Conservation (phyloP, 2,888 invertebrate species). For the Salpingus planirostris region DNA sequence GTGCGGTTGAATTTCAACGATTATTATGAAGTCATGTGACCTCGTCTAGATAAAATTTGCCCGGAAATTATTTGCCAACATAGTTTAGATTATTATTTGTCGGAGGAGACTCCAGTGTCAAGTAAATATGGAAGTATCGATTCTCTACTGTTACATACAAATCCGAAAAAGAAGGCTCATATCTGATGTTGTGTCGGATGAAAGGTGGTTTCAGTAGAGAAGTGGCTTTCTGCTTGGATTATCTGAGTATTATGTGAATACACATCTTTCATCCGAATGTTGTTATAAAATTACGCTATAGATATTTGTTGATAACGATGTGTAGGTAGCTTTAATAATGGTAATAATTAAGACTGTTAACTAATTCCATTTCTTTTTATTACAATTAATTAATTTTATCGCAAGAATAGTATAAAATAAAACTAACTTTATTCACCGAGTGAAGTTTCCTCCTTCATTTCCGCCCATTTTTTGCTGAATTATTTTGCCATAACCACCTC, state of each 20-base stretch:
- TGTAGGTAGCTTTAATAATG: not conserved
- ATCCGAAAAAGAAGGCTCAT: conserved; percentile 32
- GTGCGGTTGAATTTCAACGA: conserved; percentile 93
- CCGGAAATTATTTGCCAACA: no score
- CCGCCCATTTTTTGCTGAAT: conserved; percentile 79
- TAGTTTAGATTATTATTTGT: conserved; percentile 1
- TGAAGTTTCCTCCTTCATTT: no score
- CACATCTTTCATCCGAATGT: conserved; percentile 7
- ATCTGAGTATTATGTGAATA: not conserved
- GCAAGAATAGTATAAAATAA: conserved; percentile 1
- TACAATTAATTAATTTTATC: not conserved
- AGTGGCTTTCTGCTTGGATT: not conserved
- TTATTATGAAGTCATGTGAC: conserved; percentile 79
- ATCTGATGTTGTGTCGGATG: conserved; percentile 41
- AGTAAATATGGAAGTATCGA: conserved; percentile 35
- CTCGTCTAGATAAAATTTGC: conserved; percentile 40
- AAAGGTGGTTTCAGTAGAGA: conserved; percentile 19
- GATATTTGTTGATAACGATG: not conserved
- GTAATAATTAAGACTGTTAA: no score
- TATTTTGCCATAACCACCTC: conserved; percentile 96
- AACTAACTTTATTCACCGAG: conserved; percentile 1
- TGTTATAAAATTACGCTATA: no score
- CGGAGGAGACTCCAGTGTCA: not conserved
- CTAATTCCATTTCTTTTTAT: not conserved
- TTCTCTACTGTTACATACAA: conserved; percentile 27